These are phyloP conservation scores for Platichthys flesus DNA, from an alignment of 2,113 vertebrate species.

Conservation along the genomic window DNA sequence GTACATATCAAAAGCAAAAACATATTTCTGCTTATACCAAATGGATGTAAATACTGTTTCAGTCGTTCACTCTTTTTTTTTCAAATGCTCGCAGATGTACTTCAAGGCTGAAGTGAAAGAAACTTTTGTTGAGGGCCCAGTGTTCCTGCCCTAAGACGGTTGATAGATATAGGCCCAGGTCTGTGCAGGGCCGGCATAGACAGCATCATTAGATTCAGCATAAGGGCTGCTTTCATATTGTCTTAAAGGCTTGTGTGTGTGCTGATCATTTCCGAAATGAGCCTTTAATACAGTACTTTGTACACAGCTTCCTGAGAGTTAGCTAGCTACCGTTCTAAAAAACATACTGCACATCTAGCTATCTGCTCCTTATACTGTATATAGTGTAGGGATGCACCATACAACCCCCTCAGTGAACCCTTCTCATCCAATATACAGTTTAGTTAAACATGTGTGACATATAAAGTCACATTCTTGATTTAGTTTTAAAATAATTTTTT, in stretches of 20 bases:
- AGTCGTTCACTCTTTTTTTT: not conserved
- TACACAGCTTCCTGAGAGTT: conserved; percentile 80
- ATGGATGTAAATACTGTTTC: conserved; percentile 35
- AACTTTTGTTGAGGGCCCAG: conserved; percentile 48
- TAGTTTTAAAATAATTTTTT: not conserved
- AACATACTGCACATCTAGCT: conserved; percentile 66
- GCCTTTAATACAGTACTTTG: conserved; percentile 73
- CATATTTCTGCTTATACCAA: conserved; percentile 36
- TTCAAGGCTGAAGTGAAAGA: conserved; percentile 36
- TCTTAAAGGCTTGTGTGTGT: conserved; percentile 59
- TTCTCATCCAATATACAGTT: not conserved
- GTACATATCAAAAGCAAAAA: conserved; percentile 53
- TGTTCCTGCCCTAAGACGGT: conserved; percentile 32
- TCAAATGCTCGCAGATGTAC: conserved; percentile 25
- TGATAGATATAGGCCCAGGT: conserved; percentile 43
- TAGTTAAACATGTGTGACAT: not conserved
- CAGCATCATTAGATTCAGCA: conserved; percentile 67
- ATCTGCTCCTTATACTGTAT: conserved; percentile 64
- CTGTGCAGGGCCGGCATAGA: conserved; percentile 58
- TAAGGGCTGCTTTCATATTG: conserved; percentile 67
- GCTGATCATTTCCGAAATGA: conserved; percentile 48
- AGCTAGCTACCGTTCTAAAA: conserved; percentile 68
- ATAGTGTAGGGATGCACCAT: conserved; percentile 42
- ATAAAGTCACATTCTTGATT: not conserved
- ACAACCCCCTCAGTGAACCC: conserved; percentile 14